Conservation (phyloP, 2,113 vertebrate species). For the Thermophis baileyi region DNA sequence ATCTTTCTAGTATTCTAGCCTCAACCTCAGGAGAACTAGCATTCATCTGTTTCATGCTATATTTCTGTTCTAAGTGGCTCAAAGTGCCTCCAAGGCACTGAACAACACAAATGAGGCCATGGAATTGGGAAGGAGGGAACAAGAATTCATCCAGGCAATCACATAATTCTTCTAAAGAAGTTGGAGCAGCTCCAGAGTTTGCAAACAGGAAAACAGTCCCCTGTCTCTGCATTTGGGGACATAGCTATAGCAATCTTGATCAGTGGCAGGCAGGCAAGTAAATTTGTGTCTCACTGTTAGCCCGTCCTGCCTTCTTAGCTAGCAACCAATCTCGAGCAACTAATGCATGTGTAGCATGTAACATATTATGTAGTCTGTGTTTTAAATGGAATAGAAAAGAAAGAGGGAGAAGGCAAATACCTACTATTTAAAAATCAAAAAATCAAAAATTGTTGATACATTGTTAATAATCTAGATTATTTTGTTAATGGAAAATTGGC, state of each 20-base stretch:
- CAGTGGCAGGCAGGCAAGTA: not conserved
- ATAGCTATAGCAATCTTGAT: not conserved
- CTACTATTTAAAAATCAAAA: not conserved
- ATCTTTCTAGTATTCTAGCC: not conserved
- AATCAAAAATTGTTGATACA: not conserved
- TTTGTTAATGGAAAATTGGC: not conserved
- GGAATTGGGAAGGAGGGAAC: not conserved
- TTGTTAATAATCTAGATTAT: not conserved
- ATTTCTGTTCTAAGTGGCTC: not conserved
- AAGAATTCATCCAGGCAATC: not conserved
- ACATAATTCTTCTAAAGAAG: not conserved
- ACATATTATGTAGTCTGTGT: not conserved
- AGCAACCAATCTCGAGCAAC: not conserved
- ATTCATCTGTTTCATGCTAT: not conserved
- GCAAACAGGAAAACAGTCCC: not conserved
- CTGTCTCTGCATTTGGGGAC: too few species aligned
- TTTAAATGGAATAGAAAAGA: not conserved
- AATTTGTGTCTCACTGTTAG: not conserved
- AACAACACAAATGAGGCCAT: not conserved
- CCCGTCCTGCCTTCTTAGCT: not conserved
- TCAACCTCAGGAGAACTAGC: not conserved
- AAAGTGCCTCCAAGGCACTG: not conserved
- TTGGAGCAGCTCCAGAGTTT: not conserved
- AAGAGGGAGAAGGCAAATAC: not conserved
- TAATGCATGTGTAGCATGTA: not conserved